Evolutionary conservation across 2,888 invertebrate genomes (phyloP).

Genomic region (Aphodius granarius): DNA sequence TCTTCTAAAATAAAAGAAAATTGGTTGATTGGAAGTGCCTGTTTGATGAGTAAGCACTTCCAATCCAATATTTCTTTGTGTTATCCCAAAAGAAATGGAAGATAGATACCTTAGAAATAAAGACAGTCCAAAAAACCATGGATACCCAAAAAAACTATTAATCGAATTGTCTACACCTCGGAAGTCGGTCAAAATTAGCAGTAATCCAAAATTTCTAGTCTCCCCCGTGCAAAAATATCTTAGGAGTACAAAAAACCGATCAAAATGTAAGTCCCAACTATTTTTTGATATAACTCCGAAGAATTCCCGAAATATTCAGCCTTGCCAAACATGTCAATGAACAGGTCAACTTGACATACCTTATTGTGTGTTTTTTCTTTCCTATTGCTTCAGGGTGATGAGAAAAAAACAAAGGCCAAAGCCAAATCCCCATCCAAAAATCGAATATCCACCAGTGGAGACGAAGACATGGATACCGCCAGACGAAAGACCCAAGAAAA

Average conservation of each 20-base stretch:
- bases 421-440: constrained; percentile 31
- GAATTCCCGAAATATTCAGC: background rate
- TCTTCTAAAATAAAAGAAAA: background rate
- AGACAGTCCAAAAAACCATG: background rate
- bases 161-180: background rate
- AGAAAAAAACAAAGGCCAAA: constrained; percentile 15
- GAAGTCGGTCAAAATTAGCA: constrained; percentile 4
- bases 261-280: constrained; percentile 7
- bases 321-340: too few relatives aligned
- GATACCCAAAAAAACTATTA: background rate
- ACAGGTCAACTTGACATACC: too few relatives aligned
- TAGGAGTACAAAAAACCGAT: background rate
- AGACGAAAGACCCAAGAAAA: constrained; percentile 41
- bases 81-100: too few relatives aligned
- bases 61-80: too few relatives aligned
- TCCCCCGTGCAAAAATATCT: background rate
- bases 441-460: constrained; percentile 48
- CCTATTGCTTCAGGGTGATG: background rate
- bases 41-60: too few relatives aligned
- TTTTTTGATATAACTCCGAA: background rate
- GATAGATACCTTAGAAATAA: background rate
- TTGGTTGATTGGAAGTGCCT: too few relatives aligned
- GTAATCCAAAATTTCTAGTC: constrained; percentile 2
- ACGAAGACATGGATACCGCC: constrained; percentile 50
- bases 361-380: background rate